phyloP scores from a whole-genome alignment of 2,797 vertebrate genomes.

The Rhabdomys pumilio region DNA sequence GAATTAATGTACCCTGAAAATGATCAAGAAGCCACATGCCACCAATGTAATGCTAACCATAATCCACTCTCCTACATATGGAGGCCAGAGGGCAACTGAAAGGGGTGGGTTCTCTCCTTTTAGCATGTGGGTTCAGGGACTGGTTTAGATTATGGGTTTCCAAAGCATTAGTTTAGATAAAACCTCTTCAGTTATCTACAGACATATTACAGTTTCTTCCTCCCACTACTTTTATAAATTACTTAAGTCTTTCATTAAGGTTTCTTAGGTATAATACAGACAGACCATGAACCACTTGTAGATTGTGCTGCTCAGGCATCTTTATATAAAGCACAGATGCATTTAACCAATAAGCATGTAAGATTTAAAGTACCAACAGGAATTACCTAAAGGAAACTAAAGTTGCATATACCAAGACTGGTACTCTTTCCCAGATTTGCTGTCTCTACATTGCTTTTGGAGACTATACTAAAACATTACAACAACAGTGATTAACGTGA shows the following conservation, averaged over 20 bases:
- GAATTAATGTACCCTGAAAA: conserved; percentile 33
- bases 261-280: not conserved
- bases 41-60: not conserved
- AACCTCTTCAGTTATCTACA: conserved; percentile 15
- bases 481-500: not conserved
- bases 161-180: not conserved
- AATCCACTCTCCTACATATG: not conserved
- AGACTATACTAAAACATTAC: not conserved
- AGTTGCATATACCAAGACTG: not conserved
- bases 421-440: not conserved
- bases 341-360: not conserved
- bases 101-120: not conserved
- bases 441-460: conserved; percentile 4
- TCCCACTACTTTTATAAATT: conserved; percentile 35
- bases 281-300: not conserved
- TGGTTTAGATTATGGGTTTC: not conserved
- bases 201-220: not conserved
- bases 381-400: conserved; percentile 1
- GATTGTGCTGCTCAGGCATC: not conserved
- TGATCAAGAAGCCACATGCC: conserved; percentile 4
- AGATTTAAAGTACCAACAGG: not conserved
- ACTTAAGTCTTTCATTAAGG: conserved; percentile 32
- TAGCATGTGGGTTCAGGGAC: not conserved
- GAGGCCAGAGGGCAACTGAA: not conserved
- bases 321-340: not conserved